phyloP scores from a whole-genome alignment of 2,113 vertebrate species.

The Coregonus clupeaformis region DNA sequence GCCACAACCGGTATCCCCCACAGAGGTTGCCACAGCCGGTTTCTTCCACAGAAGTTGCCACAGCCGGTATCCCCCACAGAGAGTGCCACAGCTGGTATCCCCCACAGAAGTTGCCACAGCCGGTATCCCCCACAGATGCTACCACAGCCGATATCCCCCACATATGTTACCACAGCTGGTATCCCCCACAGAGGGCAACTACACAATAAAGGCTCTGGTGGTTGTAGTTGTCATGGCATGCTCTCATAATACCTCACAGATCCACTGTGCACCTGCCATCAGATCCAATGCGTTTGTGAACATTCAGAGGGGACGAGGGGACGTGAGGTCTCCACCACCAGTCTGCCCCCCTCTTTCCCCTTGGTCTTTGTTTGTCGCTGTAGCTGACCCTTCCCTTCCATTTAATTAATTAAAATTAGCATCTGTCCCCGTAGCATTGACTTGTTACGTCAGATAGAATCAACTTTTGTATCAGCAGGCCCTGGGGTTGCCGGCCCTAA shows the following conservation, averaged over 20 bases:
- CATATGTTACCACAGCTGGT: conserved; percentile 39
- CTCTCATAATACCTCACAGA: neutral
- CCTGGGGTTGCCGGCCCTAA: conserved; percentile 66
- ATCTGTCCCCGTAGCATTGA: conserved; percentile 77
- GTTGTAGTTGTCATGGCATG: neutral
- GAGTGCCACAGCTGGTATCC: too few species aligned
- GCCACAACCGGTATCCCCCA: too few species aligned
- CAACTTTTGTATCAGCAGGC: conserved; percentile 71
- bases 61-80: too few species aligned
- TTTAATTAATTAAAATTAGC: conserved; percentile 83
- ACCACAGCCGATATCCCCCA: too few species aligned
- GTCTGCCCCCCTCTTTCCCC: conserved; percentile 49
- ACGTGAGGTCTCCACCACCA: neutral
- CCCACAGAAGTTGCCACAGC: too few species aligned
- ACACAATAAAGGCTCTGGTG: neutral
- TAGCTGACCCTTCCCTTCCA: conserved; percentile 72
- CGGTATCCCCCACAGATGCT: too few species aligned
- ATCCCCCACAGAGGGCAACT: conserved; percentile 18
- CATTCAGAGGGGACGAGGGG: conserved; percentile 2
- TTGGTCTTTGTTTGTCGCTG: conserved; percentile 63
- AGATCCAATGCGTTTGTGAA: conserved; percentile 20
- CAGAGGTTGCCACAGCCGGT: too few species aligned
- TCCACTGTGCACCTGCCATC: neutral
- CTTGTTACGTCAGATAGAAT: conserved; percentile 81
- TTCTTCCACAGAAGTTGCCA: too few species aligned